Evolutionary conservation across 2,797 vertebrate species (phyloP).

Genomic region (Peromyscus nudipes): DNA sequence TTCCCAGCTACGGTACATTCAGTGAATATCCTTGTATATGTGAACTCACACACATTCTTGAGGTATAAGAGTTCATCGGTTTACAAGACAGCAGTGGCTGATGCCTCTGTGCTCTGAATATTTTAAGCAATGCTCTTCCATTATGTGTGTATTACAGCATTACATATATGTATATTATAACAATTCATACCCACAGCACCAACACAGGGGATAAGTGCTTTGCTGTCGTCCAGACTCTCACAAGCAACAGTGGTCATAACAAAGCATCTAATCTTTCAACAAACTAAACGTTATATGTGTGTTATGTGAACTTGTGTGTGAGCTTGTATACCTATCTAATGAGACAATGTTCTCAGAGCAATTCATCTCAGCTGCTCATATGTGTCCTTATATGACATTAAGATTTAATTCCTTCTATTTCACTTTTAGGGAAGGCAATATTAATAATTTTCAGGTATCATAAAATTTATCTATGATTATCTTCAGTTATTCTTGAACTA

Average conservation of each 20-base stretch:
- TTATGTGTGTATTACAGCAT: neutral
- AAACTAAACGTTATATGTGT: neutral
- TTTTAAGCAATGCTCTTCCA: neutral
- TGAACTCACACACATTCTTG: neutral
- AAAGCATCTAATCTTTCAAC: neutral
- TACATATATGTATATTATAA: neutral
- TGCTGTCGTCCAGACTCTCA: neutral
- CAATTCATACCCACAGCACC: neutral
- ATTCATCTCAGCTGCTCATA: neutral
- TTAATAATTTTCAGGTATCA: neutral
- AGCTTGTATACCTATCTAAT: neutral
- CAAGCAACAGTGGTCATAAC: neutral
- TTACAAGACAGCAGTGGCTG: neutral
- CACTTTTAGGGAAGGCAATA: neutral
- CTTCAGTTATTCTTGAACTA: neutral
- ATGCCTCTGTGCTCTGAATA: neutral
- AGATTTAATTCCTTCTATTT: neutral
- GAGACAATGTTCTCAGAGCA: neutral
- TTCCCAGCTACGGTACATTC: neutral
- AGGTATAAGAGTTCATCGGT: neutral
- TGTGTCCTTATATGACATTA: neutral
- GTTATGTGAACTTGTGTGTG: neutral
- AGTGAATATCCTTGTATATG: neutral
- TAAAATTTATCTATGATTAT: neutral
- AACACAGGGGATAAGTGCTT: neutral